Base-by-base conservation (phyloP, 2,113 vertebrate genomes). In the Python bivittatus region DNA sequence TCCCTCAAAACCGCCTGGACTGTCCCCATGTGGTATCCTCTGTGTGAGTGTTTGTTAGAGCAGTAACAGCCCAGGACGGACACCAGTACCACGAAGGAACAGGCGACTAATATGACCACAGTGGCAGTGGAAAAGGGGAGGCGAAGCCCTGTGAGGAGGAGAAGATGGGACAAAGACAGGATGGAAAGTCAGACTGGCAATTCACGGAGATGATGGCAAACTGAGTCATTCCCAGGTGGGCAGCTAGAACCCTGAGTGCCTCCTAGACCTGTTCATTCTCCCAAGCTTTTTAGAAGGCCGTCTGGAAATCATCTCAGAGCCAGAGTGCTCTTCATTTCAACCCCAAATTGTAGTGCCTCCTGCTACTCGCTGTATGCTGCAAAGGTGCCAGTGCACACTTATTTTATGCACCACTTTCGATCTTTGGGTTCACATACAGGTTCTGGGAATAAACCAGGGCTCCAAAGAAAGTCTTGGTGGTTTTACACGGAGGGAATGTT, bases 101-200 rank as follows among this genome's bases (percentile, higher is more conserved):
- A 38, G 93, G 95, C 91, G 79, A 91, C 91, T 61, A 91, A 93
- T 38, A 96, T 94, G 88, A 93, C 94, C 68, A 94, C 10, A 0
- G 5, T 86, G 68, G 93, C 56, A 4, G 8, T 91, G 0, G 94
- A 89, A 11, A 93, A 9, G 0, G 90, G 84, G 68, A 90, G 2
- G 4, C 11, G 22, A 0, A n/a, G 6, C 6, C 84, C 95, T 96
- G 72, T 0, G 1, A 57, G 90, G n/a, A n/a, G 44, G 60, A 61
- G 33, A 15, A 64, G 13, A 27, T 15, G 8, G 10, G 3, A 0
- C 8, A 84, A 53, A 3, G 25, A 27, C 10, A 44, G 57, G 61
- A 88, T 25, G 22, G 5, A 88, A 42, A 60, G 23, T 88, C 20
- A 84, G 58, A 52, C 42, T 12, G 13, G 5, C 11, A 8, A 2